phyloP scores from a whole-genome alignment of 1,140 invertebrate species.

The Drosophila sturtevanti region DNA sequence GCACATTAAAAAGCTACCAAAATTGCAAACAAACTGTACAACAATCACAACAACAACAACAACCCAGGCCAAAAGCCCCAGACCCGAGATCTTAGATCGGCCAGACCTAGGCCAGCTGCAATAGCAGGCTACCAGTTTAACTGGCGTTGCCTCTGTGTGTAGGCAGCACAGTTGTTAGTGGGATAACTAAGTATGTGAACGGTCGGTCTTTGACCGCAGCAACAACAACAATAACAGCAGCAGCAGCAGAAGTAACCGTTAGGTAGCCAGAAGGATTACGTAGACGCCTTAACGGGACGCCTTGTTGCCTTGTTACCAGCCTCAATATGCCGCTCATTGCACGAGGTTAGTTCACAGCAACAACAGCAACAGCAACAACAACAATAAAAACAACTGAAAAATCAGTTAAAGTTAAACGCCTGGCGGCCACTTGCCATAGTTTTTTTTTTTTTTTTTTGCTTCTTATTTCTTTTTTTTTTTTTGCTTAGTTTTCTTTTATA shows the following conservation, averaged over 20 bases:
- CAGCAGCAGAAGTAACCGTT: constrained; percentile 41
- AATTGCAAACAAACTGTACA: constrained; percentile 17
- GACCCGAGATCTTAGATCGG: not conserved
- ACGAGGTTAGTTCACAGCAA: constrained; percentile 54
- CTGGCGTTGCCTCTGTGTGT: constrained; percentile 24
- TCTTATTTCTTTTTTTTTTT: not conserved
- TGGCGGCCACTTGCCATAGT: constrained; percentile 53
- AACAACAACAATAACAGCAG: not conserved
- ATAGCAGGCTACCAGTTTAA: constrained; percentile 25
- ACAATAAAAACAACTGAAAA: constrained; percentile 31
- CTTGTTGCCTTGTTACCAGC: constrained; percentile 5
- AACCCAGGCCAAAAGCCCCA: not conserved
- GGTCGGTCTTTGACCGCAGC: constrained; percentile 53
- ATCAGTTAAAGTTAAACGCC: constrained; percentile 72
- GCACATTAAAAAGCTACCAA: no score
- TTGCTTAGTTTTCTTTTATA: no score
- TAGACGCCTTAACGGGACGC: constrained; percentile 25
- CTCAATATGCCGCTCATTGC: constrained; percentile 49
- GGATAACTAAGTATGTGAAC: constrained; percentile 34
- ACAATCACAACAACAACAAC: not conserved
- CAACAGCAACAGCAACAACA: not conserved
- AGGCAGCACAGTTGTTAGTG: constrained; percentile 12
- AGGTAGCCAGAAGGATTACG: constrained; percentile 57
- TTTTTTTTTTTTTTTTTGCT: constrained; percentile 18
- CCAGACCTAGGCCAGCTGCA: constrained; percentile 27